Evolutionary conservation across 1,140 invertebrate genomes (phyloP), one percentile per base, ranked within the genome.

Genomic region (Pentalonia nigronervosa): DNA sequence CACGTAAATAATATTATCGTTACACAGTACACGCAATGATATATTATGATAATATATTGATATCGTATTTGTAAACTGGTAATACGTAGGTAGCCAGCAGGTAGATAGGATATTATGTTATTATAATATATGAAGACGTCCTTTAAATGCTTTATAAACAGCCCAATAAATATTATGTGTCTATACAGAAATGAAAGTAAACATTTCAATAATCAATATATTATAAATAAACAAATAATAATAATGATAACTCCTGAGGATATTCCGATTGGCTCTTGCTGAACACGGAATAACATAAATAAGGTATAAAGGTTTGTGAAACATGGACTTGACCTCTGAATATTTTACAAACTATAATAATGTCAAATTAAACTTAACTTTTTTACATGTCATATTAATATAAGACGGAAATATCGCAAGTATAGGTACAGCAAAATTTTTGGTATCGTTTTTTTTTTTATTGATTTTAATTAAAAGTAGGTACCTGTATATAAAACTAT

Each of bases 151-250:
- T 34, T 21, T 53, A 53, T 89, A 89, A 41, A 23, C n/a, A 36
- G 53, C 34, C 17, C 8, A 36, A 34, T 34, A n/a, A n/a, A 20
- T 48, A 7, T 36, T 21, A 36, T 56, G n/a, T 89, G 23, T 56
- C 25, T 25, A 7, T 89, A 36, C n/a, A 23, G 14, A 41, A 53
- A 89, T 89, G 23, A 56, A 36, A 56, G 21, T 56, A 56, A 53
- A 89, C 21, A 89, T 89, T 89, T 56, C 8, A 56, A 89, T 53
- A 89, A 56, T 89, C 87, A 36, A 89, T 89, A 89, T 36, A 36
- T 17, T 50, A 88, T 88, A 88, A 23, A 36, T 30, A 53, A 34
- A 53, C 23, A 41, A 34, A 47, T 21, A 67, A 67, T 36, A 60
- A 60, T 60, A 67, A 76, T 36, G 36, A 83, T 7, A 41, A 45